These are phyloP conservation scores for Neoascia interrupta DNA, from an alignment of 2,888 invertebrate species.

Conservation along the genomic window DNA sequence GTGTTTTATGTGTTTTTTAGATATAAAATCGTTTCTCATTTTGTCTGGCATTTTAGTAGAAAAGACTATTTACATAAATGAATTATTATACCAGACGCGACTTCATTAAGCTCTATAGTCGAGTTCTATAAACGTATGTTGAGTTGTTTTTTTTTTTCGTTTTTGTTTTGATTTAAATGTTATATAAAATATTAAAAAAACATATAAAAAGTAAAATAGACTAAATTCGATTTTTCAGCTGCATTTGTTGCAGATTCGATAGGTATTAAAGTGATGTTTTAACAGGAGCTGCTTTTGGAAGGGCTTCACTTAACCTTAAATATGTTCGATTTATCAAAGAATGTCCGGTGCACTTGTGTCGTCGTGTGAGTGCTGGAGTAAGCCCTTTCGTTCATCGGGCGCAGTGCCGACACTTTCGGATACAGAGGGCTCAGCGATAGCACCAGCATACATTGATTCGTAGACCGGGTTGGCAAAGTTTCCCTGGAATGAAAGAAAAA, in stretches of 20 bases:
- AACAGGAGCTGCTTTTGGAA: slow-evolving; percentile 26
- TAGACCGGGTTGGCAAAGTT: slow-evolving; percentile 94
- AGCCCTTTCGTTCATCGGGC: slow-evolving; percentile 81
- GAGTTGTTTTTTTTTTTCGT: too few relatives aligned
- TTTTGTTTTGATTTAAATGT: slow-evolving; percentile 13
- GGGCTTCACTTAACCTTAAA: slow-evolving; percentile 74
- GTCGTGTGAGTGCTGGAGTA: slow-evolving; percentile 81
- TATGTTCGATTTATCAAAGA: slow-evolving; percentile 78
- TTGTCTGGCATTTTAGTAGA: slow-evolving; percentile 50
- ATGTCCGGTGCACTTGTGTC: slow-evolving; percentile 79
- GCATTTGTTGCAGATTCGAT: slow-evolving; percentile 37
- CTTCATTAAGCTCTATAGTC: slow-evolving; percentile 23
- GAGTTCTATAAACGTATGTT: slow-evolving; percentile 22
- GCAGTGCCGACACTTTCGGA: slow-evolving; percentile 76
- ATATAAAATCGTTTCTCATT: too few relatives aligned
- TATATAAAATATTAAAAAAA: slow-evolving; percentile 42
- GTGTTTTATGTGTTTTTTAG: slow-evolving; percentile 9
- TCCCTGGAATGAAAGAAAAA: slow-evolving; percentile 79
- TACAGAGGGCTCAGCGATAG: slow-evolving; percentile 75
- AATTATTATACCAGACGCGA: slow-evolving; percentile 42
- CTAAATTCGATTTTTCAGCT: slow-evolving; percentile 67
- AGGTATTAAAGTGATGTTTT: slow-evolving; percentile 46
- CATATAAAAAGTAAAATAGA: slow-evolving; percentile 53
- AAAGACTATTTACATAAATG: slow-evolving; percentile 60
- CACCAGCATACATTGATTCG: slow-evolving; percentile 87